phyloP scores from a whole-genome alignment of 2,888 invertebrate species.

The Pardosa pseudoannulata region DNA sequence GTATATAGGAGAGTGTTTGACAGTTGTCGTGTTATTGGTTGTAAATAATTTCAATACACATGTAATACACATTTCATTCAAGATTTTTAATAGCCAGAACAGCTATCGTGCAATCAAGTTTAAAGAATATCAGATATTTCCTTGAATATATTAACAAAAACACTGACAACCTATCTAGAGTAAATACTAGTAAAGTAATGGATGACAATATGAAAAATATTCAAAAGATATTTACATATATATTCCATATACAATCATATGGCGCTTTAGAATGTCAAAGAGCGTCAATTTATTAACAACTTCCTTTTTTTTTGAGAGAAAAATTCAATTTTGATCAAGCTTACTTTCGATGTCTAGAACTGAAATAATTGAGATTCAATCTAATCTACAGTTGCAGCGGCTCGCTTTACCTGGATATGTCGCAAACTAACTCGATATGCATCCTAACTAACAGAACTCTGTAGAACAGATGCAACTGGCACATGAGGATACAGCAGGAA shows the following conservation, averaged over 20 bases:
- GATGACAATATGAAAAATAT: constrained; percentile 22
- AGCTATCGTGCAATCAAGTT: constrained; percentile 3
- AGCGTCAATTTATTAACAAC: background rate
- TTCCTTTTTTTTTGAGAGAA: background rate
- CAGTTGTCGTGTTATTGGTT: background rate
- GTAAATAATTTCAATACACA: background rate
- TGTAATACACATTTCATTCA: background rate
- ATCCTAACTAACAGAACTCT: constrained; percentile 53
- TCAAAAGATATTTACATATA: constrained; percentile 27
- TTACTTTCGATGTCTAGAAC: constrained; percentile 19
- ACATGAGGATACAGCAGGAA: constrained; percentile 19
- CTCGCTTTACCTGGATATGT: constrained; percentile 54
- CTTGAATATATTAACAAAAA: constrained; percentile 14
- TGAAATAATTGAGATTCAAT: background rate
- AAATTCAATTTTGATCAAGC: background rate
- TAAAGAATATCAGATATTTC: background rate
- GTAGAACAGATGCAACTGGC: constrained; percentile 48
- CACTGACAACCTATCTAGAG: constrained; percentile 23
- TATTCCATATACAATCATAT: constrained; percentile 11
- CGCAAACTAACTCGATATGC: constrained; percentile 68
- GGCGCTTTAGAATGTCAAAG: constrained; percentile 16
- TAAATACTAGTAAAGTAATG: constrained; percentile 29
- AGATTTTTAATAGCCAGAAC: background rate
- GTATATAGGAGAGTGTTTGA: background rate
- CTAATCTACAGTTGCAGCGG: constrained; percentile 49